Percentiles rank a stretch among this genome's conserved stretches.
phyloP scores from a whole-genome alignment of 2,797 vertebrate species.

The Pseudochromis fuscus region DNA sequence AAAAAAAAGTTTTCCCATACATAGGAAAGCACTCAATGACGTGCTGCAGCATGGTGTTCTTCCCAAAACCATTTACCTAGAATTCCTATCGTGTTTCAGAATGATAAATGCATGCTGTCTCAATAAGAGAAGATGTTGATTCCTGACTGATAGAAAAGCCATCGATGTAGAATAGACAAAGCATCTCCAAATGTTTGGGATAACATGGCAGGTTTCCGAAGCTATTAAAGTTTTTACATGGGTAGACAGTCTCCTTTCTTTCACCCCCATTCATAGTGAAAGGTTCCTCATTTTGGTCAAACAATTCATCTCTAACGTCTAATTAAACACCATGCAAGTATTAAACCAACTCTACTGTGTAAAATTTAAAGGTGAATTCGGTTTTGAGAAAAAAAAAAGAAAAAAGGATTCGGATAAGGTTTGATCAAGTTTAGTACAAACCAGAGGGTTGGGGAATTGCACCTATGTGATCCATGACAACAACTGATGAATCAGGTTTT shows the following conservation, averaged over 20 bases:
- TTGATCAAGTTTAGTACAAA: conserved; percentile 31
- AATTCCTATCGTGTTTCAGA: no score
- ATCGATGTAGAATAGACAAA: neutral
- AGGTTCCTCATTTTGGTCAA: neutral
- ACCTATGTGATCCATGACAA: conserved; percentile 15
- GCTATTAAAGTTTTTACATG: conserved; percentile 1
- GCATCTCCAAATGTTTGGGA: neutral
- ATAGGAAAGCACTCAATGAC: neutral
- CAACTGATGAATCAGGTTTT: neutral
- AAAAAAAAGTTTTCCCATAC: neutral
- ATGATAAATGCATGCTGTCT: no score
- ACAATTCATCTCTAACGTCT: conserved; percentile 10
- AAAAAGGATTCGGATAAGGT: neutral
- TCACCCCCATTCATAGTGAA: neutral
- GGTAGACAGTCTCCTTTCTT: conserved; percentile 1
- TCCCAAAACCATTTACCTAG: neutral
- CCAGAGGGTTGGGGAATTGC: conserved; percentile 2
- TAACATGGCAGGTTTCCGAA: neutral
- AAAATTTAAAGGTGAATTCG: neutral
- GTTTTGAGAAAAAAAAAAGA: neutral
- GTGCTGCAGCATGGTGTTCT: neutral
- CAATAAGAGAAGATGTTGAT: neutral
- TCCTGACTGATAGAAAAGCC: neutral
- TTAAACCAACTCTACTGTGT: neutral
- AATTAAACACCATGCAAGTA: neutral